A percentile compares a stretch with the other conserved stretches of the same genome.
These are phyloP conservation scores for Galleria mellonella DNA, from an alignment of 1,140 invertebrate genomes.

Conservation along the genomic window DNA sequence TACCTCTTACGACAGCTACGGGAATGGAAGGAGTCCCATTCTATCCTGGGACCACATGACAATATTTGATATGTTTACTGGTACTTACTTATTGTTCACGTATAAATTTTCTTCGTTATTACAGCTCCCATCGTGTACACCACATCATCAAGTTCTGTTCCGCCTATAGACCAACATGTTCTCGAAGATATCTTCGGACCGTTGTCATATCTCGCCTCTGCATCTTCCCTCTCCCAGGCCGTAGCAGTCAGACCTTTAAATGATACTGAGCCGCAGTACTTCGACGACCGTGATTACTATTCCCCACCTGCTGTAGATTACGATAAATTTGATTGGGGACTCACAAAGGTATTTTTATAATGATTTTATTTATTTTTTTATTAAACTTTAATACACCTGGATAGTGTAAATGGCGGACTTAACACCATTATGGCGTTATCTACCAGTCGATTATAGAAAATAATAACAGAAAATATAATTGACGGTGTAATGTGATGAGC, in stretches of 20 bases:
- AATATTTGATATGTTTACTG: no score
- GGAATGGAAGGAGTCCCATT: no score
- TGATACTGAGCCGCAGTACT: conserved; percentile 24
- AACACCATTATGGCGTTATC: no score
- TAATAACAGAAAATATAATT: no score
- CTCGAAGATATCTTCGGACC: conserved; percentile 21
- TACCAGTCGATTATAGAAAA: no score
- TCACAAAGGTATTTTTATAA: conserved; percentile 54
- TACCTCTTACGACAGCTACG: no score
- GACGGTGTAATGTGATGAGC: no score
- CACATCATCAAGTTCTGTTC: background rate
- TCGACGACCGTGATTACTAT: conserved; percentile 26
- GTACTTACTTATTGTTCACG: no score
- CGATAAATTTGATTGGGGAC: conserved; percentile 51
- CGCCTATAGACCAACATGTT: conserved; percentile 10
- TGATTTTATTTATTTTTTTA: conserved; percentile 3
- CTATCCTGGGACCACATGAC: no score
- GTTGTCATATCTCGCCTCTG: background rate
- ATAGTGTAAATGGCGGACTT: no score
- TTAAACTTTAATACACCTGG: background rate
- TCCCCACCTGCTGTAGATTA: conserved; percentile 32
- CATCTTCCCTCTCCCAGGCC: conserved; percentile 4
- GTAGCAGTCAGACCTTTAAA: conserved; percentile 22
- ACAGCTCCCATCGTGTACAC: conserved; percentile 8
- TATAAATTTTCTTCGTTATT: background rate